Evolutionary conservation across 2,888 invertebrate species (phyloP), one percentile per base, ranked within the genome.

Genomic region (Eueremaeus valkanovi): DNA sequence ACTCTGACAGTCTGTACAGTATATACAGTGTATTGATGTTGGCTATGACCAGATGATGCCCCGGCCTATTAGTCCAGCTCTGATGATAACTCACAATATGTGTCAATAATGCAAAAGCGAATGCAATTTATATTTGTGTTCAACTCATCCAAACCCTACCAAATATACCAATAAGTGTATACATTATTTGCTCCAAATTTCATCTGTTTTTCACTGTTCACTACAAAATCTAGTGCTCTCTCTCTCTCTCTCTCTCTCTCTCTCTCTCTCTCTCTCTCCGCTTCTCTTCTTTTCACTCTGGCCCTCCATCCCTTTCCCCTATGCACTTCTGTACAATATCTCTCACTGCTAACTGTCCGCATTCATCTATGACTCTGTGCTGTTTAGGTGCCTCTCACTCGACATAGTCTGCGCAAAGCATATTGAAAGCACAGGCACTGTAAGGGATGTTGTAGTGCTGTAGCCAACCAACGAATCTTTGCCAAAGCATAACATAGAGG

Each of bases 401-500:
- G 40, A 5, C 24, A 55, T 3, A 55, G 55, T 55, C 24, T 55
- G 55, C 55, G 55, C 55, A 55, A 55, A 55, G 9, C 55, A 27
- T 24, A 9, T 55, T 55, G n/a, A n/a, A n/a, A n/a, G n/a, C 21
- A 6, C 6, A 24, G 6, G 16, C 16, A 55, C 55, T 55, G 27
- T 27, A 27, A 63, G 63, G 63, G 63, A 63, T 63, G 63, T 33
- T 9, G 31, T 31, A 63, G 29, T 33, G 33, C 33, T n/a, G 18
- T 31, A 9, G 33, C 11, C 8, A 11, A 6, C n/a, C n/a, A n/a
- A n/a, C n/a, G n/a, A n/a, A 63, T 5, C 9, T 9, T 18, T 63
- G 63, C 31, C 63, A 63, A 63, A 63, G 31, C 58, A 58, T 29
- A 58, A 58, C 58, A 63, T 33, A 63, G 27, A 63, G 63, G 63